A percentile compares a stretch with the other conserved stretches of the same genome.
phyloP scores from a whole-genome alignment of 2,797 vertebrate species.

The Hemibagrus guttatus region DNA sequence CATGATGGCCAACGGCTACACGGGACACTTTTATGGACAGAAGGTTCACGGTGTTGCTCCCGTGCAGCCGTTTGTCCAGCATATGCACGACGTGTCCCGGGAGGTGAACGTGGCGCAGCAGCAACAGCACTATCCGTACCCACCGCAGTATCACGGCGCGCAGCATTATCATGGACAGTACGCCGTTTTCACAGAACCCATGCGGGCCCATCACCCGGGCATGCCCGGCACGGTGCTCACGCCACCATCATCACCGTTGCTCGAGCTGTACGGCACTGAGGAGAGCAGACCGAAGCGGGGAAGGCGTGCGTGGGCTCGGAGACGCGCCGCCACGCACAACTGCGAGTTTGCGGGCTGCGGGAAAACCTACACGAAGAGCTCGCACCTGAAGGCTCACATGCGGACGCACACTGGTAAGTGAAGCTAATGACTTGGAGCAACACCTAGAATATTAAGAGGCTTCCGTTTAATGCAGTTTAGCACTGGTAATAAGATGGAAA shows the following conservation, averaged over 20 bases:
- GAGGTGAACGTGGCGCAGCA: slow-evolving; percentile 46
- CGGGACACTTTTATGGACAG: slow-evolving; percentile 72
- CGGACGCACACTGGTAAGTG: slow-evolving; percentile 88
- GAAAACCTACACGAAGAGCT: slow-evolving; percentile 94
- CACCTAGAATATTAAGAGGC: neutral
- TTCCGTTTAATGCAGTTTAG: neutral
- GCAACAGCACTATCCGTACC: slow-evolving; percentile 64
- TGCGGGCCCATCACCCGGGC: slow-evolving; percentile 71
- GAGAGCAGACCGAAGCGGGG: slow-evolving; percentile 84
- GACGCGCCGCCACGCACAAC: slow-evolving; percentile 89
- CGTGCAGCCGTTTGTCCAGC: slow-evolving; percentile 64
- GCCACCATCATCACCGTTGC: slow-evolving; percentile 84
- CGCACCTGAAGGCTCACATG: slow-evolving; percentile 92
- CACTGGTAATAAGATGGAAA: neutral
- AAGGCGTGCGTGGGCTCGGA: slow-evolving; percentile 86
- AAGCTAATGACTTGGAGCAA: neutral
- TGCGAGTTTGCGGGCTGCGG: slow-evolving; percentile 91
- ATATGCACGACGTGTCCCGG: slow-evolving; percentile 38
- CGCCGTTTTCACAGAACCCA: slow-evolving; percentile 75
- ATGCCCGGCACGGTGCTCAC: slow-evolving; percentile 83
- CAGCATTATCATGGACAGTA: slow-evolving; percentile 83
- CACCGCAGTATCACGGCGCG: slow-evolving; percentile 63
- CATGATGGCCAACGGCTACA: slow-evolving; percentile 78
- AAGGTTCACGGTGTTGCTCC: slow-evolving; percentile 69
- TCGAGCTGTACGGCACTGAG: slow-evolving; percentile 82